These are phyloP conservation scores for Yasuhikotakia modesta DNA, from an alignment of 2,797 vertebrate genomes.

Conservation along the genomic window DNA sequence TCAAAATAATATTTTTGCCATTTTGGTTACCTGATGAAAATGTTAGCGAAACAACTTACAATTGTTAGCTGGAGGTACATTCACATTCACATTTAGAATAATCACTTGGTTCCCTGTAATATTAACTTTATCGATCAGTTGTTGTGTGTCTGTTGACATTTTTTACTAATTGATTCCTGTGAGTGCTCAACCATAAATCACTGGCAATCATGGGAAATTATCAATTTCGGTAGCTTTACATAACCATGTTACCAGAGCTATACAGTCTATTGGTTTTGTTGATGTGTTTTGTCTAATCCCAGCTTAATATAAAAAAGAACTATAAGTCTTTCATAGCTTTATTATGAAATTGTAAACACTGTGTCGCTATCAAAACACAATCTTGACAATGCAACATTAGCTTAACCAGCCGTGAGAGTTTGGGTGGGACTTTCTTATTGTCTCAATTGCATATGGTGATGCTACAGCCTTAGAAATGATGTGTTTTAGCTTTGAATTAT, in stretches of 20 bases:
- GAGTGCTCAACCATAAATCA: neutral
- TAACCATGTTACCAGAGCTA: neutral
- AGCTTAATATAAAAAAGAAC: neutral
- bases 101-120: neutral
- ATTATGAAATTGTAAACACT: neutral
- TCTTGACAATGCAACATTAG: too few species aligned
- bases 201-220: neutral
- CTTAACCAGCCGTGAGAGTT: too few species aligned
- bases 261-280: neutral
- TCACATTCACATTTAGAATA: neutral
- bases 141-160: neutral
- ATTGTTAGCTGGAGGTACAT: too few species aligned
- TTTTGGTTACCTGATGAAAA: too few species aligned
- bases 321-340: neutral
- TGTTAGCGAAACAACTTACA: too few species aligned
- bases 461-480: too few species aligned
- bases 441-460: too few species aligned
- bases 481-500: neutral
- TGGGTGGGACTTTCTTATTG: too few species aligned
- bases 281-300: neutral
- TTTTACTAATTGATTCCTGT: neutral
- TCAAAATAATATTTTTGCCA: too few species aligned
- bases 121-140: neutral
- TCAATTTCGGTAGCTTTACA: neutral
- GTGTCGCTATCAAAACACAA: too few species aligned